Base-by-base conservation (phyloP, 2,888 invertebrate species). In the Ommatoiulus sabulosus region DNA sequence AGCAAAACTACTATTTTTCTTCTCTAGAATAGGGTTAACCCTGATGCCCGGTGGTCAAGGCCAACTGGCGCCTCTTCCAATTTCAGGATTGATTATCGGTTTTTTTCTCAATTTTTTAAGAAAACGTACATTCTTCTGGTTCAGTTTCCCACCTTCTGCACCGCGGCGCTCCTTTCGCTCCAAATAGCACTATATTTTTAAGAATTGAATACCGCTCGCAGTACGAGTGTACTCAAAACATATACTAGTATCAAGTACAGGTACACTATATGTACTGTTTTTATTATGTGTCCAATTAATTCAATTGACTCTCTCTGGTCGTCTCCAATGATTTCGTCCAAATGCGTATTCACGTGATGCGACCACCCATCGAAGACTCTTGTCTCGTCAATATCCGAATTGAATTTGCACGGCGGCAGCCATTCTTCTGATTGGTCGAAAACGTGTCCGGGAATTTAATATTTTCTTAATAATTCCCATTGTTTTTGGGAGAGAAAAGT, bases 361-460 rank as follows among this genome's bases (percentile, higher is more conserved):
- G 52, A 15, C 52, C 52, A 52, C 52, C 52, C 52, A 52, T 52
- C 52, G 52, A 52, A 52, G 8, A 52, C 8, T 10, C 8, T 52
- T 52, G 52, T 52, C 52, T 52, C 52, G 52, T 52, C 52, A 52
- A 52, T 52, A 52, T 52, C 12, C 52, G 52, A 52, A 52, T 52
- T 52, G 8, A 52, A 52, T 52, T 52, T 52, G 5, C 12, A 52
- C 52, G 52, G 52, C 52, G 52, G 52, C 52, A 8, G 12, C 52
- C 52, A 52, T 52, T 52, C 52, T 52, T 52, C 52, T 52, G 52
- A 52, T 52, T 52, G 52, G 52, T 52, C 52, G 52, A 52, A n/a
- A 52, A 52, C 52, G 52, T 52, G 52, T 52, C 52, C 52, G 52
- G 52, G 52, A 52, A 52, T 52, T 5, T 52, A 52, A 52, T 52